Evolutionary conservation across 2,113 vertebrate genomes (phyloP), one percentile per base, ranked within the genome.

Genomic region (Xerus inauris): DNA sequence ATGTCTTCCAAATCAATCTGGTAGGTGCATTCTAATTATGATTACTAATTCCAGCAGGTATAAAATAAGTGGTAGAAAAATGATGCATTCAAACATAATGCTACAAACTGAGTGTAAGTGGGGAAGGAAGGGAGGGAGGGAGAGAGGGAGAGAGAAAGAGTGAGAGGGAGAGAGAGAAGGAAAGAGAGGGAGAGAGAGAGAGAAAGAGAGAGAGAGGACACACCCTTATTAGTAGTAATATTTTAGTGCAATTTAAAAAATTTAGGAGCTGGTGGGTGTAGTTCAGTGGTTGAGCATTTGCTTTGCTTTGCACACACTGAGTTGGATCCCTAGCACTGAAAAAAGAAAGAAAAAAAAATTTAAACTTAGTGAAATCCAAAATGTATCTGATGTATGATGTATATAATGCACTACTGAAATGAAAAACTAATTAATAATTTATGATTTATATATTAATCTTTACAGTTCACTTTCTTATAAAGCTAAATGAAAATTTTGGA

Each of bases 311-410:
- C n/a, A n/a, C n/a, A n/a, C n/a, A n/a, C n/a, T 62, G 24, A 62
- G 59, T 62, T 62, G 1, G 24, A 62, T 26, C 8, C 24, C 59
- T 62, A 62, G 59, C 59, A 62, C 24, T 62, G 59, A 26, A 28
- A 62, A 62, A 28, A n/a, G n/a, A 26, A 22, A 59, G 26, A 59
- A 8, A 28, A 62, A 28, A 59, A 62, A 62, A 62, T 10, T 62
- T 62, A 91, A 77, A 35, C 95, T 96, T 90, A 95, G 0, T 73
- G 90, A 87, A 89, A 87, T 42, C 20, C 94, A 95, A 75, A 75
- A n/a, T n/a, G 11, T 49, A 89, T 89, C 93, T 87, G 75, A 2
- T 62, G 16, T 26, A 40, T 84, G 17, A 76, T 38, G 13, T 89
- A 75, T 54, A 94, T 0, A 19, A 35, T 28, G n/a, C 6, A 91